Conservation (phyloP, 2,888 invertebrate species). For the Mesorhabditis sp. region DNA sequence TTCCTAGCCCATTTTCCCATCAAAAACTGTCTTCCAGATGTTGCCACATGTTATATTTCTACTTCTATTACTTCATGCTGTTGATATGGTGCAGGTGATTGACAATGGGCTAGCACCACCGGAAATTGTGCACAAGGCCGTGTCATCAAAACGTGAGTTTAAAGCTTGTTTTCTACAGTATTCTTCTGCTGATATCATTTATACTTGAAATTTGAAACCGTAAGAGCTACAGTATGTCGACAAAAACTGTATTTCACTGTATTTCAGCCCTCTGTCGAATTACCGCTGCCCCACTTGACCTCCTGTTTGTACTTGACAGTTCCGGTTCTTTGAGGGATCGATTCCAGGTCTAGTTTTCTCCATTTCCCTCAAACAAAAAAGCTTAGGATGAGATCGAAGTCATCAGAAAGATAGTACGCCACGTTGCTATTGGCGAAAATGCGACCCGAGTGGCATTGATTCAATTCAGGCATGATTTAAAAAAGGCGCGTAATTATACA, state of each 20-base stretch:
- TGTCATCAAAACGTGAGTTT: slow-evolving; percentile 47
- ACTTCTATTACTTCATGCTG: too few relatives aligned
- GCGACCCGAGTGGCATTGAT: slow-evolving; percentile 55
- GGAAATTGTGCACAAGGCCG: slow-evolving; percentile 53
- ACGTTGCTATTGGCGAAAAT: slow-evolving; percentile 50
- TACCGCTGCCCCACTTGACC: slow-evolving; percentile 52
- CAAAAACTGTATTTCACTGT: too few relatives aligned
- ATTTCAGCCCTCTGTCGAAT: slow-evolving; percentile 54
- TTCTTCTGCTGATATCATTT: not conserved
- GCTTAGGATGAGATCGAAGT: slow-evolving; percentile 52
- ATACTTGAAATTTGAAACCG: not conserved
- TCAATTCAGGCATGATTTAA: slow-evolving; percentile 43
- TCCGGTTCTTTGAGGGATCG: slow-evolving; percentile 52
- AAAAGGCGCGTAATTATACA: not conserved
- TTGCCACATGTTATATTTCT: too few relatives aligned
- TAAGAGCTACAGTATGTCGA: too few relatives aligned
- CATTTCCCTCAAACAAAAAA: slow-evolving; percentile 1
- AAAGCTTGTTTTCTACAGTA: not conserved
- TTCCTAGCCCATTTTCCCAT: too few relatives aligned
- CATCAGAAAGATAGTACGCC: slow-evolving; percentile 47
- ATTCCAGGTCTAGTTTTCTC: slow-evolving; percentile 32
- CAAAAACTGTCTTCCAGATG: too few relatives aligned
- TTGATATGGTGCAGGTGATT: slow-evolving; percentile 20
- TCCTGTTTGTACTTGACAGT: slow-evolving; percentile 54
- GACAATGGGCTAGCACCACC: slow-evolving; percentile 55